A percentile compares a stretch with the other conserved stretches of the same genome.
Evolutionary conservation across 2,113 vertebrate genomes (phyloP).

Genomic region (Ibidorhyncha struthersii): DNA sequence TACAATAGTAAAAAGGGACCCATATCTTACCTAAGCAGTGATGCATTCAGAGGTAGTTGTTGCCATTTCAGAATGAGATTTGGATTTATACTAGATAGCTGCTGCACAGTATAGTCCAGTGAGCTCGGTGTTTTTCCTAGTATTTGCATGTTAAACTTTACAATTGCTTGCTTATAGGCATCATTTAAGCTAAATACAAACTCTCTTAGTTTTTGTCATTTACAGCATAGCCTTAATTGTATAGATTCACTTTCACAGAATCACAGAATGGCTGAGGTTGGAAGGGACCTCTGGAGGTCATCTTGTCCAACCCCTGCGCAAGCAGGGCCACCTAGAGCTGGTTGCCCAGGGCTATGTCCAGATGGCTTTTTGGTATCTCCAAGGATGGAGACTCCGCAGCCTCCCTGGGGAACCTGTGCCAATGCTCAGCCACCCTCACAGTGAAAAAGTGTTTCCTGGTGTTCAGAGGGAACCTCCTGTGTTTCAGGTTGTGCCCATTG

Average conservation of each 20-base stretch:
- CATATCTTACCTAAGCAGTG: not conserved
- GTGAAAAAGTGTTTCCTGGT: too few species aligned
- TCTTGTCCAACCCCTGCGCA: not conserved
- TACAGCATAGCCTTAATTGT: not conserved
- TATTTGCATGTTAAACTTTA: not conserved
- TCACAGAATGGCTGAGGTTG: not conserved
- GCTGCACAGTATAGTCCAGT: not conserved
- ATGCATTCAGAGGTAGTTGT: not conserved
- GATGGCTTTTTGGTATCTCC: too few species aligned
- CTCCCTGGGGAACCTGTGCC: too few species aligned
- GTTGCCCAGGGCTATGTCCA: too few species aligned
- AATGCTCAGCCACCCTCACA: too few species aligned
- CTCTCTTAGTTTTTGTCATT: not conserved
- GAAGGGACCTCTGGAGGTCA: not conserved
- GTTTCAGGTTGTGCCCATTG: too few species aligned
- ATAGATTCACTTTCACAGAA: not conserved
- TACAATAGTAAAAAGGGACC: not conserved
- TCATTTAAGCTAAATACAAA: not conserved
- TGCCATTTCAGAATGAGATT: not conserved
- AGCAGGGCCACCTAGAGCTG: too few species aligned
- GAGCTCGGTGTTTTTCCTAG: not conserved
- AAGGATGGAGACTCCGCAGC: too few species aligned
- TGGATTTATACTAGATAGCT: not conserved
- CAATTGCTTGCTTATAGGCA: fast-evolving
- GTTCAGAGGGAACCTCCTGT: too few species aligned